Evolutionary conservation across 2,113 vertebrate genomes (phyloP).

Genomic region (Raphicerus campestris): DNA sequence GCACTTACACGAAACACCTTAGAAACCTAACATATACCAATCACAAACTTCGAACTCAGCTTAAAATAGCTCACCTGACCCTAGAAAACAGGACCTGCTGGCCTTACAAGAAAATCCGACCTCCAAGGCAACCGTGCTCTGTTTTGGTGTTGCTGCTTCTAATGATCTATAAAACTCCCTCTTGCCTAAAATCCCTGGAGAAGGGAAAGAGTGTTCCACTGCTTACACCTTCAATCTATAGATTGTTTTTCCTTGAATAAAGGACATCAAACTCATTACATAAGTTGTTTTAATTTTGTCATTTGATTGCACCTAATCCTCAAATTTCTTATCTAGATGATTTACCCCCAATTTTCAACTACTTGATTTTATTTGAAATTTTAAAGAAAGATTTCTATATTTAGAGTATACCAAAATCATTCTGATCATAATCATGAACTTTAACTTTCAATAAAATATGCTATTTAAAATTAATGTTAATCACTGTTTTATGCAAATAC

Average conservation of each 20-base stretch:
- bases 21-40: background rate
- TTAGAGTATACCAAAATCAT: background rate
- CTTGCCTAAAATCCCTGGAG: background rate
- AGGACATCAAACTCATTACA: background rate
- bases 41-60: background rate
- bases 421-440: background rate
- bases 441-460: slow-evolving; percentile 18
- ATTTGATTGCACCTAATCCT: background rate
- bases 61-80: background rate
- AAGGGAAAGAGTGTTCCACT: background rate
- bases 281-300: background rate
- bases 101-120: background rate
- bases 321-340: background rate
- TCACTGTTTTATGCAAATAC: background rate
- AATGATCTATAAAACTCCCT: background rate
- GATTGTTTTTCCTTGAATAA: background rate
- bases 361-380: slow-evolving; percentile 19
- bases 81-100: background rate
- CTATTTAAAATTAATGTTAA: slow-evolving; percentile 6
- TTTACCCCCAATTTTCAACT: background rate
- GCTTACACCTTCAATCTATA: background rate
- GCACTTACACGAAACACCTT: background rate
- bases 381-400: background rate
- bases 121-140: background rate
- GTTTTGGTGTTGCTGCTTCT: background rate